These are phyloP conservation scores for Ciconia boyciana DNA, from an alignment of 2,113 vertebrate species.

Conservation along the genomic window DNA sequence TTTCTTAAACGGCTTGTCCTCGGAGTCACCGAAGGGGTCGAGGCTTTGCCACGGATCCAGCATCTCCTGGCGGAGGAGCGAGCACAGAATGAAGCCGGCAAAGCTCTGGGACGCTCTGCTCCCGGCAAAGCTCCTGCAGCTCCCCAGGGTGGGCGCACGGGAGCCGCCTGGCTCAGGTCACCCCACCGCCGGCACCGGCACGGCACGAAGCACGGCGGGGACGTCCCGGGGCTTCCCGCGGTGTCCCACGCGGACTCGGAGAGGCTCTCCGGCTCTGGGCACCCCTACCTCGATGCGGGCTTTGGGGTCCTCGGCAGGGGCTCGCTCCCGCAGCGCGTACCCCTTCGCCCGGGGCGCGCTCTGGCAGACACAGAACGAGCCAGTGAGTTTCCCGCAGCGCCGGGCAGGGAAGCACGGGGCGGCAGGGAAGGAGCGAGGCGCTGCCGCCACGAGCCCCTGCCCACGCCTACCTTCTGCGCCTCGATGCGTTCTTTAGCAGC, in stretches of 20 bases:
- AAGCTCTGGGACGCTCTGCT: no score
- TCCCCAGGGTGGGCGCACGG: fast-evolving
- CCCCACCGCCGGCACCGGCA: fast-evolving
- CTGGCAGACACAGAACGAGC: background rate
- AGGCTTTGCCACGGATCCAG: slow-evolving; percentile 79
- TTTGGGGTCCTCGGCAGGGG: background rate
- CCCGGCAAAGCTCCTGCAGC: no score
- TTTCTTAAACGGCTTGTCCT: slow-evolving; percentile 79
- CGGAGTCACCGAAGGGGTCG: slow-evolving; percentile 74
- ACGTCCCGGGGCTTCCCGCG: fast-evolving
- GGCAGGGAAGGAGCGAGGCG: background rate
- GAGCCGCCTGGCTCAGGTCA: background rate
- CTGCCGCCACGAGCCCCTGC: background rate
- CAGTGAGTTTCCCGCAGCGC: background rate
- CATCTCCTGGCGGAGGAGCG: slow-evolving; percentile 60
- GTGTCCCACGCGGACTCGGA: fast-evolving
- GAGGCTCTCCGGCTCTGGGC: background rate
- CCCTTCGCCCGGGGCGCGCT: background rate
- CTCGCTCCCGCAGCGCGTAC: slow-evolving; percentile 55
- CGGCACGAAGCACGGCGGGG: fast-evolving
- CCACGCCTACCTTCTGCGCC: slow-evolving; percentile 72
- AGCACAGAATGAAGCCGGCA: fast-evolving
- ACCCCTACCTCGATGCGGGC: background rate
- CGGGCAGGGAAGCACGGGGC: fast-evolving
- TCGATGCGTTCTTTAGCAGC: slow-evolving; percentile 41